Base-by-base conservation (phyloP, 2,888 invertebrate species). In the Scrobipalpa costella region DNA sequence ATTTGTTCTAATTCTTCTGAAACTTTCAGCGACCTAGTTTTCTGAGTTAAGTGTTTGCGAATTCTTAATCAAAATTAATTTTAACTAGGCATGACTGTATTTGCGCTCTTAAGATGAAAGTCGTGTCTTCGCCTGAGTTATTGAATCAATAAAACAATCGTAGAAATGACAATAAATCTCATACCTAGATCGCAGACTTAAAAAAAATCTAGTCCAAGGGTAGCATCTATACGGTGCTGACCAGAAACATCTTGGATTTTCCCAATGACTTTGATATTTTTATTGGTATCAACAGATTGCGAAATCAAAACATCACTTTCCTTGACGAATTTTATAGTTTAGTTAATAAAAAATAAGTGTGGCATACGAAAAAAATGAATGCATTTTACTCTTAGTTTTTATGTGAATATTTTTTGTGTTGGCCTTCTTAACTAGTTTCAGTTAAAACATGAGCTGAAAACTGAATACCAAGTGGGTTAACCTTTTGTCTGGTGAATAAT, bases 271-370 rank as follows among this genome's bases (percentile, higher is more conserved):
- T 19, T 21, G 5, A 50, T 50, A 27, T 21, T 33, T 55, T 55
- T 55, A 55, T 55, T 55, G 55, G 6, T 33, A 55, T 55, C 55
- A 55, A 55, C 55, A 55, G 55, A 34, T 34, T 15, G 33, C 15
- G 55, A 55, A 55, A 55, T 55, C 55, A 33, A 55, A 55, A 55
- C 34, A 55, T 55, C 7, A 34, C n/a, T 55, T n/a, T 33, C n/a
- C 8, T 55, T 34, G 55, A 34, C 33, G 55, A 55, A 7, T n/a
- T 55, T 55, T 34, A 55, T 55, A n/a, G 34, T 34, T 15, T 27
- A 8, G 27, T n/a, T 11, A 17, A 15, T 5, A n/a, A 50, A 50
- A 50, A 17, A n/a, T 11, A 50, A 21, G 2, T 17, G 11, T 50
- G 19, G 50, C 21, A n/a, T 7, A n/a, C 6, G 5, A 44, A 13